These are phyloP conservation scores for Craterocephalus amniculus DNA, from an alignment of 2,797 vertebrate genomes.

Conservation along the genomic window DNA sequence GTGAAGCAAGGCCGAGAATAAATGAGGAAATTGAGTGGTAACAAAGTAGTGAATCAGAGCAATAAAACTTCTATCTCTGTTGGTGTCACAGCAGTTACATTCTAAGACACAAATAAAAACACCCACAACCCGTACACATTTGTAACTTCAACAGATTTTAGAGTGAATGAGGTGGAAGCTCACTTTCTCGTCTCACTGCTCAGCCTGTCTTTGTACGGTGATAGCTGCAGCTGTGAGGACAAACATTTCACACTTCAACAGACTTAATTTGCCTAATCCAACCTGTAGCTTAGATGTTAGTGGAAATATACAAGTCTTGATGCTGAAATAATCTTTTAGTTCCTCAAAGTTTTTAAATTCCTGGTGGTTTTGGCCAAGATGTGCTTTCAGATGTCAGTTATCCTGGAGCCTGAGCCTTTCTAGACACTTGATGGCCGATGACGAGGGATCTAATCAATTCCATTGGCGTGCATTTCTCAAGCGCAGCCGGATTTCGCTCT, in stretches of 20 bases:
- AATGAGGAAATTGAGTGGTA: background rate
- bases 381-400: constrained; percentile 4
- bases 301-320: background rate
- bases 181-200: background rate
- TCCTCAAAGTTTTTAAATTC: background rate
- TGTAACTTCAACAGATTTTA: background rate
- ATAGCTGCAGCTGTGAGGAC: background rate
- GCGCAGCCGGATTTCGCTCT: background rate
- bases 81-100: background rate
- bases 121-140: background rate
- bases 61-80: background rate
- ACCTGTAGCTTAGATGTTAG: background rate
- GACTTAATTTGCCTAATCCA: background rate
- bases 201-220: background rate
- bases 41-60: background rate
- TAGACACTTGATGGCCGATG: background rate
- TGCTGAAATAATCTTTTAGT: background rate
- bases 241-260: constrained; percentile 6
- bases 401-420: background rate
- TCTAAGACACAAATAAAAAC: background rate
- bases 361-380: background rate
- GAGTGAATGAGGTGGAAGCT: background rate
- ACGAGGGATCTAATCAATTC: background rate
- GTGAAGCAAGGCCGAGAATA: background rate
- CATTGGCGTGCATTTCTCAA: background rate